Evolutionary conservation across 2,888 invertebrate species (phyloP).

Genomic region (Sphaeridia pumilis): DNA sequence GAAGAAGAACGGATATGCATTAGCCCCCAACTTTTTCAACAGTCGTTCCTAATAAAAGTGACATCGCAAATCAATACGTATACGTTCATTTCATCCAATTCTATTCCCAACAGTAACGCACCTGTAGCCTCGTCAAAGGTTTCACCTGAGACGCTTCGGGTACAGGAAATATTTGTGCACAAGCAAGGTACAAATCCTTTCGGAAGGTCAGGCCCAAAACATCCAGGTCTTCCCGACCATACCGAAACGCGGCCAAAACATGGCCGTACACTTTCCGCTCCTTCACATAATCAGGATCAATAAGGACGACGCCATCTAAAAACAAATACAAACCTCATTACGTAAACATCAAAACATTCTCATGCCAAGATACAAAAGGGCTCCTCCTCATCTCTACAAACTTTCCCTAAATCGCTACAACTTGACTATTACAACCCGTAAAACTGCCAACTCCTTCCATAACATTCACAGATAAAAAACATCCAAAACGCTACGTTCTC

Average conservation of each 20-base stretch:
- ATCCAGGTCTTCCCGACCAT: constrained; percentile 96
- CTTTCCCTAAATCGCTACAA: no score
- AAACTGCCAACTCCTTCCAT: no score
- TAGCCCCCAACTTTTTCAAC: constrained; percentile 89
- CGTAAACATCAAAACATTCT: no score
- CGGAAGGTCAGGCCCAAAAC: constrained; percentile 93
- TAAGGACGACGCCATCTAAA: constrained; percentile 97
- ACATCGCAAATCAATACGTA: constrained; percentile 7
- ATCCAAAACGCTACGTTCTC: no score
- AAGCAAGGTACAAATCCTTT: constrained; percentile 92
- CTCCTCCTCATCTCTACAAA: no score
- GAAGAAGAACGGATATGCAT: constrained; percentile 98
- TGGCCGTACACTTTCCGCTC: constrained; percentile 94
- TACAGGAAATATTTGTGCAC: constrained; percentile 69
- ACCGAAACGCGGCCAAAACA: constrained; percentile 93
- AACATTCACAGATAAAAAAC: no score
- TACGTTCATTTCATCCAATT: not conserved
- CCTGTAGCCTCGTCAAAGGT: constrained; percentile 73
- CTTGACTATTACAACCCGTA: no score
- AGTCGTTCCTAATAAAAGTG: constrained; percentile 70
- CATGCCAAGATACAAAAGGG: no score
- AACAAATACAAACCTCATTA: no score
- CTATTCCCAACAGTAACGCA: no score
- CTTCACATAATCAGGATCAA: constrained; percentile 95
- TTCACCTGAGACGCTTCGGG: constrained; percentile 46